A percentile compares a stretch with the other conserved stretches of the same genome.
Conservation (phyloP, 2,113 vertebrate species). For the Poeciliopsis turrubarensis region DNA sequence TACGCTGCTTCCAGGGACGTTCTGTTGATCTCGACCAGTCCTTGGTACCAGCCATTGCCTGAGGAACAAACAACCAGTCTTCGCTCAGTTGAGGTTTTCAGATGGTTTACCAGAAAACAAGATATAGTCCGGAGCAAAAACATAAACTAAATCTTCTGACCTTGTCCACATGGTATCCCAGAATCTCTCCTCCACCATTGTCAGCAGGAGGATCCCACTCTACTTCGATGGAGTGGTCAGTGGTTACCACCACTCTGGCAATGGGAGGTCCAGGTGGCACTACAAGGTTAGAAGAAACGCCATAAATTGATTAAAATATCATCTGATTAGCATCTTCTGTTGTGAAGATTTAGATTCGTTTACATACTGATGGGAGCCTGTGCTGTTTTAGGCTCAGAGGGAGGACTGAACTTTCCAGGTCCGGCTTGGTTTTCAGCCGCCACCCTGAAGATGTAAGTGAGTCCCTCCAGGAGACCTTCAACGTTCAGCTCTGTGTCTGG, state of each 20-base stretch:
- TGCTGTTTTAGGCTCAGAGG: constrained; percentile 93
- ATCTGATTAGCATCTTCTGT: background rate
- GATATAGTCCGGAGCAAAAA: background rate
- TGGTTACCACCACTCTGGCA: constrained; percentile 85
- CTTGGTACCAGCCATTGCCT: constrained; percentile 85
- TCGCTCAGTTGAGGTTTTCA: background rate
- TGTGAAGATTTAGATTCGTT: background rate
- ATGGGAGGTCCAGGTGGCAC: constrained; percentile 93
- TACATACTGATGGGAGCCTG: constrained; percentile 90
- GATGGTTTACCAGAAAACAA: background rate
- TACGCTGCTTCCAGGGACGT: constrained; percentile 82
- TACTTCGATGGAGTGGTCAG: constrained; percentile 88
- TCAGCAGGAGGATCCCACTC: constrained; percentile 92
- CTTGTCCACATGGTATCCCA: constrained; percentile 97
- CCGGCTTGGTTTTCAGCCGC: constrained; percentile 97
- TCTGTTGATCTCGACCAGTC: constrained; percentile 97
- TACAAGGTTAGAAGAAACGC: constrained; percentile 51
- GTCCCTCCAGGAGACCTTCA: constrained; percentile 90
- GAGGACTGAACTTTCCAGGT: constrained; percentile 93
- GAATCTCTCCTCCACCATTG: constrained; percentile 92
- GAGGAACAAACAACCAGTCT: background rate
- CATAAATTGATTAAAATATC: background rate
- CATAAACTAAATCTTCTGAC: constrained; percentile 30
- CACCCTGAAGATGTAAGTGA: constrained; percentile 97
- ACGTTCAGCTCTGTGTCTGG: constrained; percentile 83